Evolutionary conservation across 2,113 vertebrate species (phyloP).

Genomic region (Plecotus auritus): DNA sequence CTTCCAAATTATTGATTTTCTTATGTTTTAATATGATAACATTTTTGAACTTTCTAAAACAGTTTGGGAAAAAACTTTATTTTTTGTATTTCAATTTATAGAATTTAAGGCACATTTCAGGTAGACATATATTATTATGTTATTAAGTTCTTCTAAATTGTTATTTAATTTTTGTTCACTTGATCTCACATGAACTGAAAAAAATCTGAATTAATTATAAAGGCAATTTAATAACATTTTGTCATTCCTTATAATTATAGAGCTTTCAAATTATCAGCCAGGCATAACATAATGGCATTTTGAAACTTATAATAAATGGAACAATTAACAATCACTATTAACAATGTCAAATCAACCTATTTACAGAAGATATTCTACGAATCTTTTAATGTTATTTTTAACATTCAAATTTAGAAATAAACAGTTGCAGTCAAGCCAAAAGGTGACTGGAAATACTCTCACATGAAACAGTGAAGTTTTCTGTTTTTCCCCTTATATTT

Average conservation of each 20-base stretch:
- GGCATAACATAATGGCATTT: neutral
- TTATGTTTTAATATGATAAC: neutral
- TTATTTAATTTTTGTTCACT: conserved; percentile 12
- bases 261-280: conserved; percentile 7
- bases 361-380: neutral
- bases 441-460: neutral
- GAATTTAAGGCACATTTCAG: neutral
- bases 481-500: neutral
- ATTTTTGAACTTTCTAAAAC: neutral
- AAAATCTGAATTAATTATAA: conserved; percentile 35
- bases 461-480: neutral
- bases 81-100: neutral
- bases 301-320: neutral
- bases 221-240: conserved; percentile 39
- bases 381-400: conserved; percentile 8
- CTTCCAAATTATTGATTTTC: neutral
- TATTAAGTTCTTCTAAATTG: neutral
- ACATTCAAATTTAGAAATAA: neutral
- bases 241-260: neutral
- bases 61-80: neutral
- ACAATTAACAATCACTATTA: neutral
- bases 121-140: neutral
- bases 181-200: neutral
- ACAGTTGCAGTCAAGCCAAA: neutral
- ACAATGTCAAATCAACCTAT: neutral